Evolutionary conservation across 2,113 vertebrate genomes (phyloP).

Genomic region (Corydoras sp.): DNA sequence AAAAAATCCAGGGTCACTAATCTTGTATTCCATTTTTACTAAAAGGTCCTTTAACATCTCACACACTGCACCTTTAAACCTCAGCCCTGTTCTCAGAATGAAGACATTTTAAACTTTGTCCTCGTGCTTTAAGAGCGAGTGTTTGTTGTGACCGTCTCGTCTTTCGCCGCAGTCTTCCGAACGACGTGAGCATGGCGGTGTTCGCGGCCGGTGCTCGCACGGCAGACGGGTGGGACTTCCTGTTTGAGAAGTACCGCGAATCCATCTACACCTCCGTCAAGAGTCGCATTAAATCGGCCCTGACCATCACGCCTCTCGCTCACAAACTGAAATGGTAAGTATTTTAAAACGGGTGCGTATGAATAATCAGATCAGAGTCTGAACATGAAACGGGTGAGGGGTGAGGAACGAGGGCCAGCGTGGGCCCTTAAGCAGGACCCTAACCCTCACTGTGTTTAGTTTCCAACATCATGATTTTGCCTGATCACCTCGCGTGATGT

Average conservation of each 20-base stretch:
- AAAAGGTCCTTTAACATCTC: too few species aligned
- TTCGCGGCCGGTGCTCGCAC: conserved; percentile 75
- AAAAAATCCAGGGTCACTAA: too few species aligned
- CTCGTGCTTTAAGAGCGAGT: not conserved
- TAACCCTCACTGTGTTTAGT: too few species aligned
- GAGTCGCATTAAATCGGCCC: conserved; percentile 66
- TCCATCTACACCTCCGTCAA: conserved; percentile 68
- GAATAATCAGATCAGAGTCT: not conserved
- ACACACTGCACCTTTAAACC: too few species aligned
- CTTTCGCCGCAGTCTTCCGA: conserved; percentile 68
- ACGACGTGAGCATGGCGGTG: conserved; percentile 75
- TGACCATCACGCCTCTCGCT: conserved; percentile 60
- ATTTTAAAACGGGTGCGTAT: not conserved
- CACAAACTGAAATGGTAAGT: conserved; percentile 76
- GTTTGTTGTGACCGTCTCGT: not conserved
- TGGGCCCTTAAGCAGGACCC: too few species aligned
- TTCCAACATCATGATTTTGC: too few species aligned
- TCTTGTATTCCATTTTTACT: too few species aligned
- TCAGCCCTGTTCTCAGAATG: too few species aligned
- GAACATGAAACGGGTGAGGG: too few species aligned
- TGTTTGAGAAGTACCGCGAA: conserved; percentile 74
- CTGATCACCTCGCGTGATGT: too few species aligned
- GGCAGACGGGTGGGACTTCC: conserved; percentile 79
- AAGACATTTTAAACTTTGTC: too few species aligned
- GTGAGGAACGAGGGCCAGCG: too few species aligned